These are phyloP conservation scores for Chloromyia formosa DNA, from an alignment of 2,888 invertebrate species.

Conservation along the genomic window DNA sequence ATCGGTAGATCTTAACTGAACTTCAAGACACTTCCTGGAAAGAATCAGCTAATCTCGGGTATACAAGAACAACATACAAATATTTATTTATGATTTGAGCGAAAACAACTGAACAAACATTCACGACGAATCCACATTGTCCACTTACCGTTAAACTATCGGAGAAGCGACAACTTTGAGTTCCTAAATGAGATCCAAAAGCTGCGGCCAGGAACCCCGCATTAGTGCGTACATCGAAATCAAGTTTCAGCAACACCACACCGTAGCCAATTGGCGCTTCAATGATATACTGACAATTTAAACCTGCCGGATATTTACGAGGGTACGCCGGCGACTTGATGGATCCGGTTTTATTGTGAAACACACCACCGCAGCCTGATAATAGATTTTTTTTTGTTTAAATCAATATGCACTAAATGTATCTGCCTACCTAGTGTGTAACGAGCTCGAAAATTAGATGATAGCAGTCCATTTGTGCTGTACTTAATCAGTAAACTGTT, in stretches of 20 bases:
- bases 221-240: conserved; percentile 12
- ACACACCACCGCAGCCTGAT: conserved; percentile 71
- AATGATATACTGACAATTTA: conserved; percentile 76
- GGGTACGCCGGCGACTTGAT: conserved; percentile 82
- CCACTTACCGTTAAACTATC: conserved; percentile 64
- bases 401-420: not conserved
- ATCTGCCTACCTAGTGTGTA: conserved; percentile 64
- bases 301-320: conserved; percentile 69
- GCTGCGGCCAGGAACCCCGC: no score
- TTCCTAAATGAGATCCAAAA: no score
- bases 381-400: no score
- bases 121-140: not conserved
- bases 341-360: conserved; percentile 69
- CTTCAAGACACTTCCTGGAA: no score
- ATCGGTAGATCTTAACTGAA: no score
- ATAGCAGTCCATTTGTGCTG: conserved; percentile 67
- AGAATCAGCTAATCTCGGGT: no score
- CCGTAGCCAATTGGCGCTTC: conserved; percentile 69
- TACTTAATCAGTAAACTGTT: conserved; percentile 72
- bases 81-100: no score
- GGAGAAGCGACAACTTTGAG: conserved; percentile 66
- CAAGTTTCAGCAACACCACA: conserved; percentile 62
- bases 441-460: conserved; percentile 68
- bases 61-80: no score
- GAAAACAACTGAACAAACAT: no score